phyloP scores from a whole-genome alignment of 2,113 vertebrate genomes.

The Maccullochella peelii region DNA sequence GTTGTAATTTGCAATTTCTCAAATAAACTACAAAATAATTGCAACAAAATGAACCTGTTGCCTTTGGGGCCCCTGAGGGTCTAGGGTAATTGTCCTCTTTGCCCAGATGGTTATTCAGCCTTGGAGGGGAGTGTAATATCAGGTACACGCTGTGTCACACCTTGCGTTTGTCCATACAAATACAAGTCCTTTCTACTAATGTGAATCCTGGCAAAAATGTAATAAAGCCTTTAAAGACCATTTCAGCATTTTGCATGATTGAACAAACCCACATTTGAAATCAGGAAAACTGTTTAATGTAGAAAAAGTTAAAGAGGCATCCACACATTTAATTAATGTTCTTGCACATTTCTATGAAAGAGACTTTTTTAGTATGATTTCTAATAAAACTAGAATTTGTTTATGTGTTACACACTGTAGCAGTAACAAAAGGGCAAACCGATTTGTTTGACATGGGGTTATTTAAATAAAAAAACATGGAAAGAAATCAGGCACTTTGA shows the following conservation, averaged over 20 bases:
- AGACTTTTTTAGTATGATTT: background rate
- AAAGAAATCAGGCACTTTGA: slow-evolving; percentile 51
- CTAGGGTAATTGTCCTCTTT: background rate
- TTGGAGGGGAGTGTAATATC: background rate
- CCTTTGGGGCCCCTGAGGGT: background rate
- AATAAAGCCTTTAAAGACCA: background rate
- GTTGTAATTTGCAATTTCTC: background rate
- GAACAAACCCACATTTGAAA: slow-evolving; percentile 17
- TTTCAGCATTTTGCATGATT: background rate
- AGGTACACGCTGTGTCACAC: no score
- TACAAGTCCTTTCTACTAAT: no score
- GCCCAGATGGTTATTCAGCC: background rate
- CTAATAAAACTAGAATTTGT: slow-evolving; percentile 46
- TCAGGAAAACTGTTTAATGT: slow-evolving; percentile 65
- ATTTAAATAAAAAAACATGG: slow-evolving; percentile 42
- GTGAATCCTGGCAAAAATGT: background rate
- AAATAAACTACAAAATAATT: background rate
- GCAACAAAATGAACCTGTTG: background rate
- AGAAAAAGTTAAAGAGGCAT: slow-evolving; percentile 48
- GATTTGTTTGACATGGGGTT: slow-evolving; percentile 18
- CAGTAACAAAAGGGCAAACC: background rate
- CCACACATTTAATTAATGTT: slow-evolving; percentile 14
- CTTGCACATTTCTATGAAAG: background rate
- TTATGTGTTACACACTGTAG: slow-evolving; percentile 13
- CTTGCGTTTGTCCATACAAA: no score